Conservation (phyloP, 2,888 invertebrate genomes). For the Liopterus haemorrhoidalis region DNA sequence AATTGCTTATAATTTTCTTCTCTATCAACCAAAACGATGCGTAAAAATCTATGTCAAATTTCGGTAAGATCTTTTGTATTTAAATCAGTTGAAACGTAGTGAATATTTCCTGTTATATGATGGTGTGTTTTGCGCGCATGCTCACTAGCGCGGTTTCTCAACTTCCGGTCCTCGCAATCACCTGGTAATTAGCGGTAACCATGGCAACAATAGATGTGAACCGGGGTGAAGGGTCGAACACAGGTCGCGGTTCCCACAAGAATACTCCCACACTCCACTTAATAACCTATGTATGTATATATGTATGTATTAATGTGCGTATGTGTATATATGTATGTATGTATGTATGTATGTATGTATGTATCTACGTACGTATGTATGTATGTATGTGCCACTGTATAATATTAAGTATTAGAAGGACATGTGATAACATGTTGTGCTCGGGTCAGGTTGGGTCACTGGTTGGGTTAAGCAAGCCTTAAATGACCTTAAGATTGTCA, state of each 20-base stretch:
- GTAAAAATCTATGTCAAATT: too few species aligned
- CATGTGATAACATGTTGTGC: too few species aligned
- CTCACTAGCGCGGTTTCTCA: conserved; percentile 13
- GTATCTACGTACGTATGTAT: conserved; percentile 5
- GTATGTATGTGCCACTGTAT: neutral
- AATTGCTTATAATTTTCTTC: too few species aligned
- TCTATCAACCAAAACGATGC: too few species aligned
- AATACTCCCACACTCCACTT: conserved; percentile 19
- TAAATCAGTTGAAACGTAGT: too few species aligned
- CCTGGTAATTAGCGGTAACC: conserved; percentile 17
- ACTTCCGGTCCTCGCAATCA: conserved; percentile 22
- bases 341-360: conserved; percentile 9
- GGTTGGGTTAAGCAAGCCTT: too few species aligned
- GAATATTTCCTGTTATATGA: too few species aligned
- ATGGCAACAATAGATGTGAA: conserved; percentile 18
- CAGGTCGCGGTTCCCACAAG: conserved; percentile 22
- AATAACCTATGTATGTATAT: neutral
- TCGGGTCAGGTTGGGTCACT: too few species aligned
- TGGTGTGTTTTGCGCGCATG: too few species aligned
- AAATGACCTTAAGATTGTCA: too few species aligned
- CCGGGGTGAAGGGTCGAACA: conserved; percentile 20
- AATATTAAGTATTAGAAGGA: too few species aligned
- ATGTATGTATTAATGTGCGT: neutral
- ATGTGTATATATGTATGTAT: conserved; percentile 12
- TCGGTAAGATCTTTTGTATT: too few species aligned